These are phyloP conservation scores for Agonopterix subpropinquella DNA, from an alignment of 2,888 invertebrate species.

Conservation along the genomic window DNA sequence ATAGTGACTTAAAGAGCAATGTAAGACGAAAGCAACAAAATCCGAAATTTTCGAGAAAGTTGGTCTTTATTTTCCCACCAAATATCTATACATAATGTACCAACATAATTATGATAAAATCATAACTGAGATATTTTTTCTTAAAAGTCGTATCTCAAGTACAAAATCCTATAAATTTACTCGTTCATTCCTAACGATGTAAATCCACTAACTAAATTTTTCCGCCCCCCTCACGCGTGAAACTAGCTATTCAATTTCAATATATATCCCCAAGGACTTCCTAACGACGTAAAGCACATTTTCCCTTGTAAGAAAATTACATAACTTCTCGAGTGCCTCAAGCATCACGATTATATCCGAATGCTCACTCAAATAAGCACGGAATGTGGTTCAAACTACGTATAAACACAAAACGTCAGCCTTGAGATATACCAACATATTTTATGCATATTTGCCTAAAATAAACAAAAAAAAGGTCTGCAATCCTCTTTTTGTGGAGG, in stretches of 20 bases:
- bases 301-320: constrained; percentile 1
- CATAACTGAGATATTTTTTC: no score
- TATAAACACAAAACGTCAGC: constrained; percentile 8
- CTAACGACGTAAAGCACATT: constrained; percentile 1
- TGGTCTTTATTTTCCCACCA: no score
- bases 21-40: no score
- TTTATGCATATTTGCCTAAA: constrained; percentile 16
- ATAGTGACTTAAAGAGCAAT: no score
- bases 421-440: constrained; percentile 13
- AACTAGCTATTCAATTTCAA: constrained; percentile 2
- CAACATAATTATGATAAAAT: no score
- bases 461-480: constrained; percentile 18
- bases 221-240: no score
- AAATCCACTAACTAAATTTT: no score
- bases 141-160: no score
- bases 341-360: constrained; percentile 4
- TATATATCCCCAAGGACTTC: not conserved
- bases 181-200: no score
- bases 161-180: no score
- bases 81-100: no score
- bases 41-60: no score
- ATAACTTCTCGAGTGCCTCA: constrained; percentile 1
- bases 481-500: constrained; percentile 5
- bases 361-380: not conserved
- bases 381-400: constrained; percentile 3